phyloP scores from a whole-genome alignment of 2,113 vertebrate species.

The Synodontis membranacea region DNA sequence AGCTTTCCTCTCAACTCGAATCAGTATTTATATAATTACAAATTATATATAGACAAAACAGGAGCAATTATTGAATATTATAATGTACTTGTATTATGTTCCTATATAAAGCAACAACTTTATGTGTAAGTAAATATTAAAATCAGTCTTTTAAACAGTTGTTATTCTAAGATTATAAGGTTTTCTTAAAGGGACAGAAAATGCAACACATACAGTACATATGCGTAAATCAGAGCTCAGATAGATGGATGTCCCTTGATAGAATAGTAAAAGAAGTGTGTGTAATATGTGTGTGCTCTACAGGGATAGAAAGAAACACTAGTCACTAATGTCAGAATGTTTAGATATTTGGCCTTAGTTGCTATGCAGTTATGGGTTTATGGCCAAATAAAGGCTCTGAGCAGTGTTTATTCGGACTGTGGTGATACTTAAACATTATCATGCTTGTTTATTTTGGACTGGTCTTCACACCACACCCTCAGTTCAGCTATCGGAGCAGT shows the following conservation, averaged over 20 bases:
- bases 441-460: neutral
- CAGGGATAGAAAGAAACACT: neutral
- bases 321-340: neutral
- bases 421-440: neutral
- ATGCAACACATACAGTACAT: neutral
- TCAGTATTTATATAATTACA: neutral
- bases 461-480: conserved; percentile 2
- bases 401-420: conserved; percentile 2
- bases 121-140: neutral
- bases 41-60: neutral
- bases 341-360: neutral
- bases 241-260: neutral
- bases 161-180: neutral
- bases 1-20: too few species aligned
- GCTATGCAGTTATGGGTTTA: neutral
- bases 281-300: neutral
- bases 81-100: neutral
- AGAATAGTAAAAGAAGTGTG: neutral
- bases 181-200: neutral
- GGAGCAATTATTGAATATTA: neutral
- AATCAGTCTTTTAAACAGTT: neutral
- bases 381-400: neutral
- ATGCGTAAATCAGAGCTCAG: neutral
- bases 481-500: neutral
- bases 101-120: neutral